Conservation (phyloP, 2,113 vertebrate species). For the Alouatta palliata region DNA sequence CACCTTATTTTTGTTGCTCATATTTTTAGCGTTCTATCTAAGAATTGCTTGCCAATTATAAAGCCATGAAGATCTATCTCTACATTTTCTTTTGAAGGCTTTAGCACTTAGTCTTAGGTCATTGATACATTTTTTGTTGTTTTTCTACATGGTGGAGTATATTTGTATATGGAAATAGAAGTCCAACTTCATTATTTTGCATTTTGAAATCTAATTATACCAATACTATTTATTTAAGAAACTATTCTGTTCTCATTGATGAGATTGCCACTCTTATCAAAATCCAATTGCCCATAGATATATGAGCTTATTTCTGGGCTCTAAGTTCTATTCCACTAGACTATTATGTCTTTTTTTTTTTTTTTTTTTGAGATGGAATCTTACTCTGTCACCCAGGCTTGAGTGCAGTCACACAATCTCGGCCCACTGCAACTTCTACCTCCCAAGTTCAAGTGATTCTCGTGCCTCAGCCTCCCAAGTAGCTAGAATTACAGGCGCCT, state of each 20-base stretch:
- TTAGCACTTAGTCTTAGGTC: background rate
- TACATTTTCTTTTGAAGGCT: background rate
- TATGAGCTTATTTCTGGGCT: background rate
- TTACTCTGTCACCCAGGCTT: too few relatives aligned
- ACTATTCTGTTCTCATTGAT: background rate
- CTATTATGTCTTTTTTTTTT: background rate
- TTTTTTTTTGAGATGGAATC: too few relatives aligned
- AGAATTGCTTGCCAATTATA: background rate
- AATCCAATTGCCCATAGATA: background rate
- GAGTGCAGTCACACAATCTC: accelerated
- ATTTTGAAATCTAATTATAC: background rate
- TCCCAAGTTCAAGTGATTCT: too few relatives aligned
- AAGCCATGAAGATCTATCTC: background rate
- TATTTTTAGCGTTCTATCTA: background rate
- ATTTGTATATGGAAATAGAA: background rate
- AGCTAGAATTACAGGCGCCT: too few relatives aligned
- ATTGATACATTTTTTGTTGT: background rate
- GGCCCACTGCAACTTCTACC: too few relatives aligned
- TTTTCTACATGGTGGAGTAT: background rate
- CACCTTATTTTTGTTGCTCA: background rate
- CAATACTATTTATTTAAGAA: background rate
- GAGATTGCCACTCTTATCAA: background rate
- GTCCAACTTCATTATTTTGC: background rate
- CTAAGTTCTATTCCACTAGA: background rate
- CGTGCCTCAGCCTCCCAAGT: too few relatives aligned